Evolutionary conservation across 2,888 invertebrate genomes (phyloP).

Genomic region (Erebia aethiops): DNA sequence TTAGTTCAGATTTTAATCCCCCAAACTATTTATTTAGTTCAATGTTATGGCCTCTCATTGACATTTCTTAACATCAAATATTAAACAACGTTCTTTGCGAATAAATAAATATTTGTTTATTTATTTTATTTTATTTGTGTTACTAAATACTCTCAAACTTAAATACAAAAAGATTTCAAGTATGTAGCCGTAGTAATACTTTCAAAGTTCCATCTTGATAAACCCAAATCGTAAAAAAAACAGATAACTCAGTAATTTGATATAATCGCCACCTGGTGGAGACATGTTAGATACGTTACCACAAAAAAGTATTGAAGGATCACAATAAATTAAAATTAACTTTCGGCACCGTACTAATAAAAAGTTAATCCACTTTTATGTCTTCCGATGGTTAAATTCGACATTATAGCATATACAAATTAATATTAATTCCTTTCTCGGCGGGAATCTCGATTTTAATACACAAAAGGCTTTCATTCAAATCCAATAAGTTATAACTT

Average conservation of each 20-base stretch:
- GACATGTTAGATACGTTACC: conserved; percentile 55
- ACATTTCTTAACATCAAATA: too few species aligned
- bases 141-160: not conserved
- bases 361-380: conserved; percentile 50
- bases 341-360: conserved; percentile 54
- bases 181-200: conserved; percentile 4
- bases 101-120: too few species aligned
- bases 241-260: conserved; percentile 67
- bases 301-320: conserved; percentile 56
- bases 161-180: not conserved
- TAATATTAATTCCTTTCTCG: conserved; percentile 16
- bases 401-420: conserved; percentile 16
- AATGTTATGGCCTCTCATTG: too few species aligned
- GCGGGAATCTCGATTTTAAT: not conserved
- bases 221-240: conserved; percentile 33
- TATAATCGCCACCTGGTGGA: conserved; percentile 64
- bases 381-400: conserved; percentile 22
- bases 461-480: conserved; percentile 13
- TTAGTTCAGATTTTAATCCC: too few species aligned
- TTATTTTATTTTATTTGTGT: too few species aligned
- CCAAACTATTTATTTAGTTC: too few species aligned
- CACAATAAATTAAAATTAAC: conserved; percentile 61
- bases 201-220: conserved; percentile 14
- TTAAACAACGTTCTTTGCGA: too few species aligned
- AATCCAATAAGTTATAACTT: conserved; percentile 21